Evolutionary conservation across 2,888 invertebrate species (phyloP), one percentile per base, ranked within the genome.

Genomic region (Protula sp.): DNA sequence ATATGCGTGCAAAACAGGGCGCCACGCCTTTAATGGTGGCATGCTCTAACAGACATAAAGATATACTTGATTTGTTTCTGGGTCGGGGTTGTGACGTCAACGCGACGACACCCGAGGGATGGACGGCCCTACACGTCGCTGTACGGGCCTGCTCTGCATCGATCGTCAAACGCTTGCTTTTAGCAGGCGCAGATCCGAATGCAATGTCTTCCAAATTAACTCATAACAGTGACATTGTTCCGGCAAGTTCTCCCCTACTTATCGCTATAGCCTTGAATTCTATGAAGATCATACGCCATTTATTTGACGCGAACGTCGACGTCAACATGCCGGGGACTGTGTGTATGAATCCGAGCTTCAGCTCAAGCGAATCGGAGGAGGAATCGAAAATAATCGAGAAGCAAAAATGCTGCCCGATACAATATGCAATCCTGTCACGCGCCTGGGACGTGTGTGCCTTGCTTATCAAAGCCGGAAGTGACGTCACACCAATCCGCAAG

Each of bases 1-100:
- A 38, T 38, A 14, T 38, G 19, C 9, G 38, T 30, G 69, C 68
- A 22, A 66, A 65, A 22, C 63, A 66, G 19, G 69, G 69, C 1
- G 69, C 68, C 14, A 67, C 69, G 1, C 68, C 68, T 0, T 62
- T 69, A 14, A 69, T 69, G 69, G 68, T 69, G n/a, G 69, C 68
- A 14, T 68, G 68, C 57, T 69, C 67, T 14, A 61, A 58, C 4
- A 51, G 63, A 26, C 58, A 63, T 52, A 51, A 50, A 0, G 60
- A 64, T 22, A 59, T 64, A 24, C 60, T 57, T 9, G 54, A 57
- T n/a, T 30, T 60, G 5, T 54, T 60, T 9, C 31, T 60, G 3
- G 38, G 31, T 38, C 28, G 28, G 26, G 66, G 65, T 1, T 31
- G 55, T 19, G 60, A 68, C 51, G 63, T 65, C 2, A 65, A 69